Conservation (phyloP, 2,888 invertebrate genomes). For the Oasisia sp. region DNA sequence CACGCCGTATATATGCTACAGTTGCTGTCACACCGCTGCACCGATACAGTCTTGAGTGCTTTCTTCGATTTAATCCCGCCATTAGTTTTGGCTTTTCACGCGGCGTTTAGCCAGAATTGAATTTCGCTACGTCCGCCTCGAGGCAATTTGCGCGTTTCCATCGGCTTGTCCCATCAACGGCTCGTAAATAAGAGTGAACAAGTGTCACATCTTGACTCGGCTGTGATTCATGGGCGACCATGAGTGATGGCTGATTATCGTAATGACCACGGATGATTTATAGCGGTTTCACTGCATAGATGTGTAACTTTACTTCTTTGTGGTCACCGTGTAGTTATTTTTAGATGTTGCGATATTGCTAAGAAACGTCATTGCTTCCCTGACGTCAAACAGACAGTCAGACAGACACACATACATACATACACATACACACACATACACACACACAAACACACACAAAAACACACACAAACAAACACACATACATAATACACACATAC, state of each 20-base stretch:
- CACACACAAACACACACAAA: too few species aligned
- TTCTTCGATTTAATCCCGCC: background rate
- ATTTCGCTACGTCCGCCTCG: background rate
- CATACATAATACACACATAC: background rate
- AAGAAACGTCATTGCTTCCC: background rate
- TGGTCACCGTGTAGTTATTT: background rate
- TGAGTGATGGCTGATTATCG: background rate
- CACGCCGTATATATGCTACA: background rate
- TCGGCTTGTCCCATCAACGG: slow-evolving; percentile 1
- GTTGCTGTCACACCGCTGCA: background rate
- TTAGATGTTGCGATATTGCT: background rate
- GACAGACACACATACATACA: too few species aligned
- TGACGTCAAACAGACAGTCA: background rate
- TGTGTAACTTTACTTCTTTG: background rate
- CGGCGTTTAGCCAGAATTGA: background rate
- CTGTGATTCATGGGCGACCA: background rate
- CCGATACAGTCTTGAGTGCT: slow-evolving; percentile 17
- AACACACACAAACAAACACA: too few species aligned
- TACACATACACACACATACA: too few species aligned
- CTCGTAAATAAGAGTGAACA: background rate
- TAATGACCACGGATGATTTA: slow-evolving; percentile 4
- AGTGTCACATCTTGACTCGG: background rate
- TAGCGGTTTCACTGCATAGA: background rate
- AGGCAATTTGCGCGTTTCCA: background rate
- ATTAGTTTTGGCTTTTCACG: background rate